phyloP scores from a whole-genome alignment of 1,140 invertebrate genomes.

The Diachasmimorpha longicaudata region DNA sequence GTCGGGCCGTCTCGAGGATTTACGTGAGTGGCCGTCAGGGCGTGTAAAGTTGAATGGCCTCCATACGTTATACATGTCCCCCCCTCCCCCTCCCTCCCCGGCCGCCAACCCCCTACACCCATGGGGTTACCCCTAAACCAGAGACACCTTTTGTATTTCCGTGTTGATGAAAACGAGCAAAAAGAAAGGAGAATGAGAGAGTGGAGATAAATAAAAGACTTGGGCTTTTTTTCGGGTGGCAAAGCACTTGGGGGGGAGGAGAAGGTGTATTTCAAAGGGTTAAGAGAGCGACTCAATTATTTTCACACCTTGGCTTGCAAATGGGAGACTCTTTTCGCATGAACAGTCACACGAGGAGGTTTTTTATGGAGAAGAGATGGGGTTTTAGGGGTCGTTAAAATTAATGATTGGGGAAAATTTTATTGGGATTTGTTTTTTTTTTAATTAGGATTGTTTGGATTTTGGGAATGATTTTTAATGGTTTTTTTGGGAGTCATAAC shows the following conservation, averaged over 20 bases:
- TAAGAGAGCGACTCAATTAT: slow-evolving; percentile 3
- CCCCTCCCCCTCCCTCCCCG: neutral
- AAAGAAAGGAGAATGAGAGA: neutral
- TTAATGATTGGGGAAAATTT: neutral
- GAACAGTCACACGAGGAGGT: neutral
- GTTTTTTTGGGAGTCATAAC: no score
- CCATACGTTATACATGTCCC: slow-evolving; percentile 7
- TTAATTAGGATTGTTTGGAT: neutral
- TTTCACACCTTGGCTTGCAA: slow-evolving; percentile 8
- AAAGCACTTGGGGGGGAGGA: neutral
- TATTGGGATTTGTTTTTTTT: neutral
- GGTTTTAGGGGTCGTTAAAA: neutral
- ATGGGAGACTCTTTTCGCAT: neutral
- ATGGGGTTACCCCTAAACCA: neutral
- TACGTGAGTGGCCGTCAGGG: slow-evolving; percentile 26
- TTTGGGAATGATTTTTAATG: neutral
- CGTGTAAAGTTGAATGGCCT: slow-evolving; percentile 33
- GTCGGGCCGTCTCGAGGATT: slow-evolving; percentile 41
- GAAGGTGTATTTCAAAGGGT: neutral
- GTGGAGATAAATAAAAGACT: neutral
- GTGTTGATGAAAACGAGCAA: neutral
- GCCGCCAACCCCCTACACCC: neutral
- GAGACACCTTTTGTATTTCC: slow-evolving; percentile 2
- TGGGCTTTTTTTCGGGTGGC: neutral
- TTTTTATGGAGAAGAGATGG: neutral